phyloP scores from a whole-genome alignment of 2,113 vertebrate genomes.

The Leucosticte australis region DNA sequence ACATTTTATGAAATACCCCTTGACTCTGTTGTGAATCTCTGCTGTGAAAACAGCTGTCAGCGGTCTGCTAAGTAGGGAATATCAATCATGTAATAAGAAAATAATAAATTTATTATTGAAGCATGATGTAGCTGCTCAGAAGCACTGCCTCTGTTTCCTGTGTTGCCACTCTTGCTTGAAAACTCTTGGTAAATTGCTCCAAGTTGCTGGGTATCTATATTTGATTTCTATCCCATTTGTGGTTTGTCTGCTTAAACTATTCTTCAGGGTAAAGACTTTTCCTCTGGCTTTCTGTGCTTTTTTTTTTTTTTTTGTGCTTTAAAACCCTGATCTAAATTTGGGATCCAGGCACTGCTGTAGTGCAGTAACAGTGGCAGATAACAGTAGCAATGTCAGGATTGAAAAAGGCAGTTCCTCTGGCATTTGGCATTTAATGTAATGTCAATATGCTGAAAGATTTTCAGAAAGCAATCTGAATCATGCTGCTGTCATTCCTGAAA shows the following conservation, averaged over 20 bases:
- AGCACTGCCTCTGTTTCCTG: not conserved
- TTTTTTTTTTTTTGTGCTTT: not conserved
- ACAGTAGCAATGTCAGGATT: not conserved
- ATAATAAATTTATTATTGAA: not conserved
- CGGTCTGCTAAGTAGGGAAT: not conserved
- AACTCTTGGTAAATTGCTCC: not conserved
- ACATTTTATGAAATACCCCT: not conserved
- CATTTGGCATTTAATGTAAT: not conserved
- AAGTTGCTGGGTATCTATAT: not conserved
- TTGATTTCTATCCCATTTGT: not conserved
- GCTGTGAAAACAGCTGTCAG: not conserved
- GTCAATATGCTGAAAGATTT: not conserved
- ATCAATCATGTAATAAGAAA: not conserved
- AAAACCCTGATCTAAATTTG: not conserved
- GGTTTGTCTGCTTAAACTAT: not conserved
- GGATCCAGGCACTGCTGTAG: not conserved
- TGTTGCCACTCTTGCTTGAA: not conserved
- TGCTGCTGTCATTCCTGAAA: not conserved
- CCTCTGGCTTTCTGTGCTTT: not conserved
- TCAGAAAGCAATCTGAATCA: not conserved
- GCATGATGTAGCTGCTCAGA: not conserved
- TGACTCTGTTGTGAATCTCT: not conserved
- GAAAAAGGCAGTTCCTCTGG: not conserved
- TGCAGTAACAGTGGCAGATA: not conserved
- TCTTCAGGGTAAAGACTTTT: not conserved